Conservation (phyloP, 2,113 vertebrate species). For the Okapia johnstoni region DNA sequence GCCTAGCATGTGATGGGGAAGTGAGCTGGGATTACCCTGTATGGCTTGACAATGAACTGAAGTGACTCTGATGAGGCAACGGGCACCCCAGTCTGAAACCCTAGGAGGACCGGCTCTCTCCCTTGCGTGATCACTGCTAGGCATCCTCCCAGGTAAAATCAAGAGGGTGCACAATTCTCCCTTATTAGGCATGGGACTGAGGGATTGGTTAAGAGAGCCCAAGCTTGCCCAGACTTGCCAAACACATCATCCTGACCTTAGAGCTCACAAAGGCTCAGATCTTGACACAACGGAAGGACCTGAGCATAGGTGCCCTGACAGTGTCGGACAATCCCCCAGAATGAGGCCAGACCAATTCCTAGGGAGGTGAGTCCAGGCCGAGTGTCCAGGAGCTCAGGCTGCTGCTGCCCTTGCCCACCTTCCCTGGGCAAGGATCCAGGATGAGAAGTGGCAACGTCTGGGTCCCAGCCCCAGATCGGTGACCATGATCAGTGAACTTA, state of each 20-base stretch:
- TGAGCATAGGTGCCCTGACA: background rate
- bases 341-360: background rate
- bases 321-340: background rate
- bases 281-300: background rate
- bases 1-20: background rate
- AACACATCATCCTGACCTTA: background rate
- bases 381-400: background rate
- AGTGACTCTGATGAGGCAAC: background rate
- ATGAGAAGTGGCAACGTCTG: rapidly evolving
- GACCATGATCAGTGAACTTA: background rate
- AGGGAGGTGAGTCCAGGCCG: background rate
- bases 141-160: constrained; percentile 35
- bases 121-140: background rate
- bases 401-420: background rate
- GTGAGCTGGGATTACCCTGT: background rate
- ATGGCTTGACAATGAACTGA: background rate
- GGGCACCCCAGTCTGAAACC: background rate
- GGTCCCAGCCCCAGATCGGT: background rate
- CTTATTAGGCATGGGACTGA: constrained; percentile 45
- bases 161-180: background rate
- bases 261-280: background rate
- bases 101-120: background rate
- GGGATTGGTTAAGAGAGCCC: background rate
- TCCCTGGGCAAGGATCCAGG: background rate
- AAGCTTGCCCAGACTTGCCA: constrained; percentile 37